Evolutionary conservation across 2,888 invertebrate genomes (phyloP), one percentile per base, ranked within the genome.

Genomic region (Drosophila paranaensis): DNA sequence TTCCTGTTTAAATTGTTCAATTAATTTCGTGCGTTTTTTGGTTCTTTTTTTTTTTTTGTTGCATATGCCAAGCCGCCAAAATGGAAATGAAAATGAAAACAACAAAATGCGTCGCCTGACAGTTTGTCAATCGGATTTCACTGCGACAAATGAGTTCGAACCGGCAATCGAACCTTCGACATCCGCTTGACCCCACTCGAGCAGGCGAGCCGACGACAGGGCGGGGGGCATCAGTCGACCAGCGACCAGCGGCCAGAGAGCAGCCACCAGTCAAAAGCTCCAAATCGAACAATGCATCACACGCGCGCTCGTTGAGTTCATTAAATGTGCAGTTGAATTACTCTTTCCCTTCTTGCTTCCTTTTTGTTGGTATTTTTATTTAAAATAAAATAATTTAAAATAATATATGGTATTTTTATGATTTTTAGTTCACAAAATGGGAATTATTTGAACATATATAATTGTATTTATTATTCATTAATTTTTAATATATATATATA

Each of bases 61-160:
- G 66, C 66, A 58, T 37, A 61, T 25, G 35, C 43, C 53, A 55
- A 74, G 56, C 68, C 43, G 61, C 54, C 69, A 60, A 71, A 77
- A 66, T 56, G 71, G 65, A 77, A 83, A 68, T 69, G 56, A 69
- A 71, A 82, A 71, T 70, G 57, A 70, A 73, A 79, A 79, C 82
- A 85, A 76, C 74, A 71, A 82, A 85, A 82, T 74, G 66, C 75
- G 48, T 57, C 60, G 77, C 70, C 74, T 85, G 90, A 89, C 87
- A 87, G 90, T 87, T 90, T 87, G 90, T 87, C 87, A 87, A 87
- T 86, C 83, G 88, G 81, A 77, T 60, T 79, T 76, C 51, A 69
- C 66, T 60, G 88, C 85, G 73, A 75, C 88, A 86, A 85, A 89
- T 83, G 79, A 89, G 84, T 75, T 76, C 68, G 75, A 62, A 39